These are phyloP conservation scores for Saccostrea echinata DNA, from an alignment of 1,140 invertebrate species.

Conservation along the genomic window DNA sequence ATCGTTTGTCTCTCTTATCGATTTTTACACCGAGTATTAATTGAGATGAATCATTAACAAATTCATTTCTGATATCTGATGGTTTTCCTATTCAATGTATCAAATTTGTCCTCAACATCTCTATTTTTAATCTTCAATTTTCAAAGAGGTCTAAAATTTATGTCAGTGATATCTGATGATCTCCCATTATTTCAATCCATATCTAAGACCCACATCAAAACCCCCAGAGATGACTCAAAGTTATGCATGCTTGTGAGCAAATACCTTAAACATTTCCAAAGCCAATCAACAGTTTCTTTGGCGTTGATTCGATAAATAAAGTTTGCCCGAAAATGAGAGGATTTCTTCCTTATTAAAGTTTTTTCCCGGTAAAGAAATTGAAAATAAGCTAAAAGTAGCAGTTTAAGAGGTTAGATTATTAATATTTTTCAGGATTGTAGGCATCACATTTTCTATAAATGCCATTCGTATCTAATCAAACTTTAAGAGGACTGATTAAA, in stretches of 20 bases:
- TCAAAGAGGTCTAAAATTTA: constrained; percentile 29
- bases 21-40: constrained; percentile 36
- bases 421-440: too few species aligned
- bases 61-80: constrained; percentile 35
- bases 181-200: neutral
- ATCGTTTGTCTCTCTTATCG: constrained; percentile 31
- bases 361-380: too few species aligned
- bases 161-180: constrained; percentile 8
- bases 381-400: too few species aligned
- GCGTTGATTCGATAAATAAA: too few species aligned
- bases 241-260: neutral
- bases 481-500: too few species aligned
- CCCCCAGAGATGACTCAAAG: neutral
- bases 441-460: too few species aligned
- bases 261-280: neutral
- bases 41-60: constrained; percentile 39
- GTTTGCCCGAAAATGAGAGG: too few species aligned
- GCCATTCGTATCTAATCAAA: too few species aligned
- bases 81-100: constrained; percentile 18
- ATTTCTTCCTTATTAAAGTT: too few species aligned
- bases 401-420: too few species aligned
- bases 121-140: constrained; percentile 38
- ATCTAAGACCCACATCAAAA: neutral
- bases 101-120: constrained; percentile 3
- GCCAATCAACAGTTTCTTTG: too few species aligned